Base-by-base conservation (phyloP, 2,113 vertebrate species). In the Odocoileus virginianus region DNA sequence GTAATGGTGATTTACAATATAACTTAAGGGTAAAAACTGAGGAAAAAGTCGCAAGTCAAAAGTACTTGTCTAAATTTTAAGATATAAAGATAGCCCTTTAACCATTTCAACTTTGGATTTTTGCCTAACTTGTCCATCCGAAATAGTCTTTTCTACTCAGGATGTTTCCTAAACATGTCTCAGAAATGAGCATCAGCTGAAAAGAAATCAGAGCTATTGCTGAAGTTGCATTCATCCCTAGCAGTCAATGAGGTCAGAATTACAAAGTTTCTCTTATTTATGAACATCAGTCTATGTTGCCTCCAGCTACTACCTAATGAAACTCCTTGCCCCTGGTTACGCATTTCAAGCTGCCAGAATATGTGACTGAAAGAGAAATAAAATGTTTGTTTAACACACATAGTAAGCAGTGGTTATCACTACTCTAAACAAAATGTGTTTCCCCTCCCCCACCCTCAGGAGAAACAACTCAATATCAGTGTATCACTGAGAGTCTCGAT, bases 331-430 rank as follows among this genome's bases (percentile, higher is more conserved):
- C 97, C 96, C 21, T 11, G 4, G 55, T 50, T 97, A 98, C 84
- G 98, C 96, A 87, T 97, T 97, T 97, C 60, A 96, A 98, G 64
- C 57, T 98, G n/a, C 96, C 97, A 98, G 95, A 98, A 97, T 89
- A 16, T 83, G 54, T 9, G 85, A 97, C 40, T 87, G 67, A 94
- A 97, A 97, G 19, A 94, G 47, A 97, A 98, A 76, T 82, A 95
- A 97, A 96, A 96, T 11, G 97, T 6, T 0, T 40, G 28, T 76
- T 81, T 96, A 97, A 93, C 71, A 81, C 43, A 82, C 83, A 89
- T 23, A 78, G 25, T 52, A 86, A 93, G 33, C 27, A 71, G 7
- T 19, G n/a, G 19, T 64, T 83, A 91, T 60, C 67, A 91, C 19
- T 11, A 61, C 4, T 27, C 78, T 9, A 54, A 87, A 97, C 9